Conservation (phyloP, 2,888 invertebrate genomes). For the Eupithecia inturbata region DNA sequence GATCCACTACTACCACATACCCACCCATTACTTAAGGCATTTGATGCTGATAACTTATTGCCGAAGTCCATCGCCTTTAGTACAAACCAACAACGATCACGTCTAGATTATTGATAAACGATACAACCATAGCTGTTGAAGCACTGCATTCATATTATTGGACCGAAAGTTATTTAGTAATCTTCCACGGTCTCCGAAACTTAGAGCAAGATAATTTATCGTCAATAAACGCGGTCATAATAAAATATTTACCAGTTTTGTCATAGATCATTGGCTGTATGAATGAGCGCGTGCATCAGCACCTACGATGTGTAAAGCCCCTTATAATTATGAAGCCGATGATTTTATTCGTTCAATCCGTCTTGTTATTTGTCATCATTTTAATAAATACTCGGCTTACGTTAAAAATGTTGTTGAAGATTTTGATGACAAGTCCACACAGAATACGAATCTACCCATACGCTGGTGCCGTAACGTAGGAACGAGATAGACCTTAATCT, state of each 20-base stretch:
- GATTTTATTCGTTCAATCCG: constrained; percentile 38
- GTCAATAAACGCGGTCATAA: constrained; percentile 44
- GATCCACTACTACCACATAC: neutral
- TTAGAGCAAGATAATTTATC: constrained; percentile 44
- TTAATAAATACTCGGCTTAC: constrained; percentile 49
- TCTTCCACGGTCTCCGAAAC: constrained; percentile 43
- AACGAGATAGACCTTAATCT: neutral
- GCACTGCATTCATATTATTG: constrained; percentile 38
- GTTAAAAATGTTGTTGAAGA: constrained; percentile 47
- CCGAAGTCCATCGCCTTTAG: constrained; percentile 31
- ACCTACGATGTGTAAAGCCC: constrained; percentile 45
- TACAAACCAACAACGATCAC: constrained; percentile 27
- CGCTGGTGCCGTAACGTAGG: neutral
- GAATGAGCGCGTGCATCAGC: constrained; percentile 47
- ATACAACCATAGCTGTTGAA: constrained; percentile 41
- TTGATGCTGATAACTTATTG: constrained; percentile 33
- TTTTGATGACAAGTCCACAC: constrained; percentile 42
- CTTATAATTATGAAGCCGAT: constrained; percentile 48
- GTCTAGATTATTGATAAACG: constrained; percentile 33
- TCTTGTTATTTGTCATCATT: constrained; percentile 49
- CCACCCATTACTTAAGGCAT: constrained; percentile 9
- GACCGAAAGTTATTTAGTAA: constrained; percentile 46
- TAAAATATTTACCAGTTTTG: constrained; percentile 49
- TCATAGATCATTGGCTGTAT: constrained; percentile 47
- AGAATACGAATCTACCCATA: neutral